These are phyloP conservation scores for Ptyas mucosa DNA, from an alignment of 2,113 vertebrate species.

Conservation along the genomic window DNA sequence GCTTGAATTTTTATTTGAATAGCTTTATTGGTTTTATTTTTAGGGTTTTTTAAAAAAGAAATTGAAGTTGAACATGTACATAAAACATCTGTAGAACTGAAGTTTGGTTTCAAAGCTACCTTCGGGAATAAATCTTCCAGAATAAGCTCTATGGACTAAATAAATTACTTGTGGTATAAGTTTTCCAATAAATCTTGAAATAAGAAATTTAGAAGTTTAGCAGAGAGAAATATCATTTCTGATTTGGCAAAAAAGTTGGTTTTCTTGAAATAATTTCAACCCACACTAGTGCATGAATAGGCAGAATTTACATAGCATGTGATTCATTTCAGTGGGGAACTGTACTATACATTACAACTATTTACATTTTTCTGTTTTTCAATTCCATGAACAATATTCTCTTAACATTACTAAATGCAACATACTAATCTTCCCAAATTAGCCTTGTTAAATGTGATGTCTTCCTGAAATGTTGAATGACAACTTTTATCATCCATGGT, in stretches of 20 bases:
- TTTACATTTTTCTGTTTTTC: not conserved
- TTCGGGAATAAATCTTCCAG: not conserved
- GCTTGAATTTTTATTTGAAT: not conserved
- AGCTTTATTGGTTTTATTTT: not conserved
- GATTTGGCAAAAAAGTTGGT: not conserved
- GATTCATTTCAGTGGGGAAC: not conserved
- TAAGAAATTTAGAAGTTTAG: not conserved
- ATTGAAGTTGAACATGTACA: not conserved
- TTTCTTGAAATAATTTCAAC: not conserved
- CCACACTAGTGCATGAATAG: not conserved
- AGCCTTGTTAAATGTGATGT: not conserved
- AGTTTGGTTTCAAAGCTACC: not conserved
- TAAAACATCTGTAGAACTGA: not conserved
- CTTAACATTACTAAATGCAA: not conserved
- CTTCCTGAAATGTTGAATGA: not conserved
- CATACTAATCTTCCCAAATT: not conserved
- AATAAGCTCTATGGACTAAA: not conserved
- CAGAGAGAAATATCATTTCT: not conserved
- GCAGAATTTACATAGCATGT: not conserved
- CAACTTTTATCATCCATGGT: not conserved
- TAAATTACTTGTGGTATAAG: not conserved
- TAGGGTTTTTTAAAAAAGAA: not conserved
- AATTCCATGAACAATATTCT: not conserved
- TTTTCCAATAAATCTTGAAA: not conserved
- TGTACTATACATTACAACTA: not conserved